Evolutionary conservation across 2,888 invertebrate genomes (phyloP).

Genomic region (Mantis religiosa): DNA sequence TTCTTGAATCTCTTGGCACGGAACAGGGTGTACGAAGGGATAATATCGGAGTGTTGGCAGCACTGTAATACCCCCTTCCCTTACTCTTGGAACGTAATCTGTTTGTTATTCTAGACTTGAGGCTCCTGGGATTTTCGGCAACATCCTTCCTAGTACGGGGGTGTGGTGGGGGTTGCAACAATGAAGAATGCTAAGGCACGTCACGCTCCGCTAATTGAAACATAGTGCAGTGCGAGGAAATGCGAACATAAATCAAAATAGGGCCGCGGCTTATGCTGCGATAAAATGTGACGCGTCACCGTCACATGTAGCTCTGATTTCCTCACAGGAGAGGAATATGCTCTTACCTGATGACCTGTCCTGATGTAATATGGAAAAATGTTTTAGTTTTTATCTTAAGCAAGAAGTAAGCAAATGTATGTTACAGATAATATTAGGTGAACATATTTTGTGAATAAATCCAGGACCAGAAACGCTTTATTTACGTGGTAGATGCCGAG

Average conservation of each 20-base stretch:
- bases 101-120: conserved; percentile 24
- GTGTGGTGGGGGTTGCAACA: background rate
- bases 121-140: conserved; percentile 20
- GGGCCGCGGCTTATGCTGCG: background rate
- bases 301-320: too few species aligned
- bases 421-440: too few species aligned
- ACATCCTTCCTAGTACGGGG: background rate
- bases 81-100: conserved; percentile 16
- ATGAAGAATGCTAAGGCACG: background rate
- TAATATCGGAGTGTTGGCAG: background rate
- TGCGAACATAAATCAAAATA: background rate
- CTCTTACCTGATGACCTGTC: too few species aligned
- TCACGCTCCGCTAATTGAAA: background rate
- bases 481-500: too few species aligned
- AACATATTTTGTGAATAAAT: too few species aligned
- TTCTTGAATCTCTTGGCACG: too few species aligned
- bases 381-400: too few species aligned
- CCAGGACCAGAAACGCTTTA: too few species aligned
- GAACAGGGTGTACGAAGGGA: background rate
- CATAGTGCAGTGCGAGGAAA: background rate
- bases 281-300: background rate
- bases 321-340: background rate
- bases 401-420: too few species aligned
- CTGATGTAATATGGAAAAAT: too few species aligned
- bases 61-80: background rate